Conservation (phyloP, 2,888 invertebrate genomes). For the Andrena fulva region DNA sequence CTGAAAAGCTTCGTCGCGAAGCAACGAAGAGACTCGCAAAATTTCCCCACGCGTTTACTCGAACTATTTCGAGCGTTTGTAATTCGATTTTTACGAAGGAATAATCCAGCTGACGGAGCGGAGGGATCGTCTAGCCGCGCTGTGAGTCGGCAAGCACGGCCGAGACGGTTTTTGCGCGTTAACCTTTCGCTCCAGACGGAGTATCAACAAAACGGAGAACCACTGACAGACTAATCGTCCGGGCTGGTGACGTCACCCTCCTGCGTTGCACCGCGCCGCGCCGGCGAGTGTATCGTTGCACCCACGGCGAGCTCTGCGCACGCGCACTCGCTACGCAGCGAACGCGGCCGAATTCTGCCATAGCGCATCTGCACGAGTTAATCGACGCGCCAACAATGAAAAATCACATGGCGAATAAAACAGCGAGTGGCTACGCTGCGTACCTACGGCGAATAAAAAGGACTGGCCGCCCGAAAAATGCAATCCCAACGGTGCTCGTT, state of each 20-base stretch:
- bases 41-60: background rate
- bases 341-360: conserved; percentile 17
- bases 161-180: conserved; percentile 60
- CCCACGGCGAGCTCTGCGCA: conserved; percentile 41
- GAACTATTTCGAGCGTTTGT: background rate
- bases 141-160: conserved; percentile 9
- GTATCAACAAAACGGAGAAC: conserved; percentile 79
- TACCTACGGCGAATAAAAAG: background rate
- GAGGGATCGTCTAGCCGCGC: conserved; percentile 29
- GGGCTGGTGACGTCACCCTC: conserved; percentile 71
- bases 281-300: conserved; percentile 61
- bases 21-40: background rate
- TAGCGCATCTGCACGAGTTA: background rate
- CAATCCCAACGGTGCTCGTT: background rate
- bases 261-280: conserved; percentile 53
- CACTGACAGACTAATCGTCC: conserved; percentile 76
- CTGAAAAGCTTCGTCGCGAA: background rate
- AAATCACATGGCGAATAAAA: background rate
- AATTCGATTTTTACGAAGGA: conserved; percentile 14
- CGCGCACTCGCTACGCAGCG: conserved; percentile 20
- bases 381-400: background rate
- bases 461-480: background rate
- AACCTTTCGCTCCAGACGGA: conserved; percentile 63
- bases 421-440: background rate
- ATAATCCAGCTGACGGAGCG: background rate